Evolutionary conservation across 1,140 invertebrate species (phyloP).

Genomic region (Cydia amplana): DNA sequence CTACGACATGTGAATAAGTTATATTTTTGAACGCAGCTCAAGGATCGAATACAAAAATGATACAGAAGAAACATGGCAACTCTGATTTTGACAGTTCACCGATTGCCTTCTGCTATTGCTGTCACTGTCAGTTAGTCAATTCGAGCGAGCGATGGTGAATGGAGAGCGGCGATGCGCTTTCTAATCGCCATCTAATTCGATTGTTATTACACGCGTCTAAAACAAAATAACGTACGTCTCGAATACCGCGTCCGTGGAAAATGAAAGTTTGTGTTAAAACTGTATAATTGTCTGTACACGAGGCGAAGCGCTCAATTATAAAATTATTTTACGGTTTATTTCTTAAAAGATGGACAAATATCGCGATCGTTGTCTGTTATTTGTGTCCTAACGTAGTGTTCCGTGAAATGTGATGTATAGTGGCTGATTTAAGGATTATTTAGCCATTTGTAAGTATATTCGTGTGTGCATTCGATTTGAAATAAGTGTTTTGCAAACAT

Average conservation of each 20-base stretch:
- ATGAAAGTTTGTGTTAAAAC: slow-evolving; percentile 29
- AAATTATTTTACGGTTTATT: slow-evolving; percentile 24
- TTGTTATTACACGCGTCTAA: slow-evolving; percentile 25
- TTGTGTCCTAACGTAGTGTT: slow-evolving; percentile 53
- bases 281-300: neutral
- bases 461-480: neutral
- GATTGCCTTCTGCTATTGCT: slow-evolving; percentile 27
- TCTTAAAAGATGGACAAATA: slow-evolving; percentile 64
- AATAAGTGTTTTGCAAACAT: neutral
- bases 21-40: neutral
- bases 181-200: slow-evolving; percentile 30
- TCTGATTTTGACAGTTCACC: slow-evolving; percentile 21
- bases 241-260: slow-evolving; percentile 28
- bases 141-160: slow-evolving; percentile 28
- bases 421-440: slow-evolving; percentile 48
- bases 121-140: slow-evolving; percentile 32
- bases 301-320: slow-evolving; percentile 9
- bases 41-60: neutral
- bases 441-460: slow-evolving; percentile 46
- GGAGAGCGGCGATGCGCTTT: slow-evolving; percentile 30
- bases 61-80: neutral
- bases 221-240: slow-evolving; percentile 27
- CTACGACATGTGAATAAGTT: neutral
- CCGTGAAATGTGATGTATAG: slow-evolving; percentile 67
- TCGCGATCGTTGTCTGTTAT: slow-evolving; percentile 58